Percentiles rank a stretch among this genome's conserved stretches.
Evolutionary conservation across 2,888 invertebrate species (phyloP).

Genomic region (Clivina fossor): DNA sequence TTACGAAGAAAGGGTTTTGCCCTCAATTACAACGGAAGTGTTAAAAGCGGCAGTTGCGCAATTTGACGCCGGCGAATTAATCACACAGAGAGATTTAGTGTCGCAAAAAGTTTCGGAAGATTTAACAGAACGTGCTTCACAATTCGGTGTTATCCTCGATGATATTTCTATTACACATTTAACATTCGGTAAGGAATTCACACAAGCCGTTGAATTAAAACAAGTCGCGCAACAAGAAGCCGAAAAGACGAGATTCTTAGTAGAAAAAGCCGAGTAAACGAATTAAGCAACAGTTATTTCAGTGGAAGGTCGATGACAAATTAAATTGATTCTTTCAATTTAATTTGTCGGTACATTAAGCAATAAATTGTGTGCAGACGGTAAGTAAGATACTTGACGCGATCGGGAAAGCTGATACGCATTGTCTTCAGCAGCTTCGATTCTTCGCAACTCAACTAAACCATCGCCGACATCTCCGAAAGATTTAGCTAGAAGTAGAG

Average conservation of each 20-base stretch:
- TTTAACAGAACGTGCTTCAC: slow-evolving; percentile 86
- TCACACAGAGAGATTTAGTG: slow-evolving; percentile 94
- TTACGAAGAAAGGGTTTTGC: slow-evolving; percentile 97
- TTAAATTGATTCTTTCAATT: too few species aligned
- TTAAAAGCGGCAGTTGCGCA: slow-evolving; percentile 98
- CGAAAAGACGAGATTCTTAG: slow-evolving; percentile 95
- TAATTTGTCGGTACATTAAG: too few species aligned
- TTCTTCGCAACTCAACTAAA: too few species aligned
- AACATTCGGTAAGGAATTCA: slow-evolving; percentile 98
- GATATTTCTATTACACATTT: slow-evolving; percentile 99
- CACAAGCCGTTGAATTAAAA: slow-evolving; percentile 97
- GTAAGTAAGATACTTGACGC: too few species aligned
- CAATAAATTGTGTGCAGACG: too few species aligned
- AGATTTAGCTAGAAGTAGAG: too few species aligned
- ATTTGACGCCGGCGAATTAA: slow-evolving; percentile 98
- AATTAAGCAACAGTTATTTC: slow-evolving; percentile 84
- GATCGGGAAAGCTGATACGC: too few species aligned
- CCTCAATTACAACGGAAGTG: slow-evolving; percentile 98
- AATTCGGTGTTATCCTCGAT: slow-evolving; percentile 96
- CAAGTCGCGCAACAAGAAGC: slow-evolving; percentile 99
- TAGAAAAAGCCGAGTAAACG: slow-evolving; percentile 98
- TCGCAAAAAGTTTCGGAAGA: slow-evolving; percentile 72
- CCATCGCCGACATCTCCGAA: too few species aligned
- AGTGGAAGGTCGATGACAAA: slow-evolving; percentile 98
- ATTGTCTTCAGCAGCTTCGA: too few species aligned